phyloP scores from a whole-genome alignment of 2,888 invertebrate species.

The Stramonita haemastoma region DNA sequence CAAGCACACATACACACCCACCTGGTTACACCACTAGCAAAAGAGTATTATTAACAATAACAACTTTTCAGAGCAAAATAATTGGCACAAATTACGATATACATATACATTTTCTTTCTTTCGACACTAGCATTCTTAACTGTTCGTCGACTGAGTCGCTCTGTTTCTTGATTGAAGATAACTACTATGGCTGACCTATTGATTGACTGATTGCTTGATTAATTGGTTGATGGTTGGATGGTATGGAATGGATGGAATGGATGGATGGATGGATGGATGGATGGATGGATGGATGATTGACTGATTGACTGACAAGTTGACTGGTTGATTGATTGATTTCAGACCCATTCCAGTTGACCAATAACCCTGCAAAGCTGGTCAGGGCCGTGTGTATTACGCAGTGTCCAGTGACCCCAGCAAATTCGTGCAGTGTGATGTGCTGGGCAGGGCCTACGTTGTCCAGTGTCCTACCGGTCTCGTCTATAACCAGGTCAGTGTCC shows the following conservation, averaged over 20 bases:
- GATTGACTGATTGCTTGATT: background rate
- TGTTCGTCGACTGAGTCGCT: too few species aligned
- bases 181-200: too few species aligned
- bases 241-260: too few species aligned
- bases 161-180: too few species aligned
- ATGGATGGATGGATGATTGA: background rate
- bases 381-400: conserved; percentile 53
- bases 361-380: conserved; percentile 44
- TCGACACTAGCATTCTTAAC: too few species aligned
- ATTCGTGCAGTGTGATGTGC: conserved; percentile 58
- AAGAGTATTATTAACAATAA: too few species aligned
- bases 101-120: too few species aligned
- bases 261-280: background rate
- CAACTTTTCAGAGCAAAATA: too few species aligned
- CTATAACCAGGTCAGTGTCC: conserved; percentile 47
- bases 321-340: background rate
- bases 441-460: conserved; percentile 58
- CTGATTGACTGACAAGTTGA: background rate
- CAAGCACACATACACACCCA: too few species aligned
- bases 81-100: too few species aligned
- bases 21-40: too few species aligned
- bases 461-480: conserved; percentile 57
- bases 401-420: conserved; percentile 56
- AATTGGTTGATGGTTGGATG: background rate
- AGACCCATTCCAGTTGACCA: conserved; percentile 41